Percentiles rank a stretch among this genome's conserved stretches.
Conservation (phyloP, 2,113 vertebrate genomes). For the Heptranchias perlo region DNA sequence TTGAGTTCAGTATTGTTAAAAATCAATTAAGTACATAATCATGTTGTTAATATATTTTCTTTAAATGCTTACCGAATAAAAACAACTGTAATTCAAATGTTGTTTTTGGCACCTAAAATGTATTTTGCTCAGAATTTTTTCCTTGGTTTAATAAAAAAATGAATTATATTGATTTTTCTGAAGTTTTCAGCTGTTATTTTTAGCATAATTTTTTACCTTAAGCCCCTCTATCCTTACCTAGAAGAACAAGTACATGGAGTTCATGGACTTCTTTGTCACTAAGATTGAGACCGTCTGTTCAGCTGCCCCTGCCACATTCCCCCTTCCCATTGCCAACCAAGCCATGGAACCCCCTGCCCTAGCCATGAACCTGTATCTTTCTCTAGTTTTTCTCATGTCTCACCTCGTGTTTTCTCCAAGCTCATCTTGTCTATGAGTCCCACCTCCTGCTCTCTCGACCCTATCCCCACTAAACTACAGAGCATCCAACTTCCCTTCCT, state of each 20-base stretch:
- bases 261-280: neutral
- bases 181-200: neutral
- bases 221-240: neutral
- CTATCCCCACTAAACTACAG: too few relatives aligned
- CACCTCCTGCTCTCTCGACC: too few relatives aligned
- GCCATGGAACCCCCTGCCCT: too few relatives aligned
- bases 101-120: neutral
- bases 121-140: neutral
- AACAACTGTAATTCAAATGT: neutral
- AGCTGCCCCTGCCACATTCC: neutral
- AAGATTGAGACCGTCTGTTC: too few relatives aligned
- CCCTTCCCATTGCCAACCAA: neutral
- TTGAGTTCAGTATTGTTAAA: neutral
- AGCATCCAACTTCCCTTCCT: too few relatives aligned
- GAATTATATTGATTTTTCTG: neutral
- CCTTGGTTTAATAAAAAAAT: neutral
- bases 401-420: too few relatives aligned
- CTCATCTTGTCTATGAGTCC: too few relatives aligned
- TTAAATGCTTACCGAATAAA: neutral
- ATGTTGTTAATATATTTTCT: neutral
- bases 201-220: neutral
- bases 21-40: neutral
- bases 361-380: neutral
- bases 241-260: neutral
- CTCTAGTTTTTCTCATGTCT: neutral